These are phyloP conservation scores for Scelioninae gen. 1 DNA, from an alignment of 2,888 invertebrate genomes.

Conservation along the genomic window DNA sequence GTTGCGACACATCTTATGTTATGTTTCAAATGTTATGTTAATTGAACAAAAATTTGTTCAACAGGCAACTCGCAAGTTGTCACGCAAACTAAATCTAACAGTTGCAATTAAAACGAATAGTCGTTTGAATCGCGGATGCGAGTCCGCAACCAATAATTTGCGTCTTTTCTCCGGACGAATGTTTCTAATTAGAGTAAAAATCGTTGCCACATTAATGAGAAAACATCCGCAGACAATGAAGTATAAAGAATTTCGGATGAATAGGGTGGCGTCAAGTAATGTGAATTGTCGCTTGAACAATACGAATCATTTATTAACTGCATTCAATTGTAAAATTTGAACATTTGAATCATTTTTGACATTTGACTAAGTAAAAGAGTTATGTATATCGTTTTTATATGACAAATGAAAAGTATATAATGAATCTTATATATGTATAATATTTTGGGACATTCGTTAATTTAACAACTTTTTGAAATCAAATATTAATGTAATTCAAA, in stretches of 20 bases:
- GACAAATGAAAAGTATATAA: too few species aligned
- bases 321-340: conserved; percentile 27
- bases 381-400: too few species aligned
- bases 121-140: conserved; percentile 55
- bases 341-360: too few species aligned
- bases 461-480: conserved; percentile 9
- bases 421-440: too few species aligned
- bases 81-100: conserved; percentile 44
- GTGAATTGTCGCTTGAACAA: conserved; percentile 38
- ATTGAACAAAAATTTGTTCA: conserved; percentile 7
- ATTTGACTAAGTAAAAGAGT: too few species aligned
- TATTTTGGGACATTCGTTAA: too few species aligned
- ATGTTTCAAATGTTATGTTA: conserved; percentile 1
- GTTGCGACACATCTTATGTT: conserved; percentile 28
- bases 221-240: conserved; percentile 49
- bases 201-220: conserved; percentile 46
- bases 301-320: conserved; percentile 12
- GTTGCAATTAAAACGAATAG: conserved; percentile 56
- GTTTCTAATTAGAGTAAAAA: conserved; percentile 63
- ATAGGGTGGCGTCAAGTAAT: conserved; percentile 36
- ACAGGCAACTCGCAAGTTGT: conserved; percentile 19
- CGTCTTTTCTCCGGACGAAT: conserved; percentile 53
- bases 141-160: conserved; percentile 53
- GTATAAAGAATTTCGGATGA: conserved; percentile 40
- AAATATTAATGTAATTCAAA: too few species aligned